These are phyloP conservation scores for Patella ulyssiponensis DNA, from an alignment of 2,888 invertebrate species.

Conservation along the genomic window DNA sequence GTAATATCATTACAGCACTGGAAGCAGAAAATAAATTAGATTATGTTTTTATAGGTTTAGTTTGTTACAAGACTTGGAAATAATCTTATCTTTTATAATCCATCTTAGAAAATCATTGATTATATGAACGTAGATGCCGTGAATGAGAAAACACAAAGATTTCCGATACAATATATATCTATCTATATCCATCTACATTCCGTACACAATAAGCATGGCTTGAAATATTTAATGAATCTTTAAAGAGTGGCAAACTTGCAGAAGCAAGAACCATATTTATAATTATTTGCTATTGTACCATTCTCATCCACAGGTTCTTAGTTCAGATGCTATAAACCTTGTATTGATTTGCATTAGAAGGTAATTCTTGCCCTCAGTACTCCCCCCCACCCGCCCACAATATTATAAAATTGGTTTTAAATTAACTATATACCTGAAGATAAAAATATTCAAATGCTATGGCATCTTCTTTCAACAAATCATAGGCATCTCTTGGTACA, in stretches of 20 bases:
- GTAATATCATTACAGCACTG: constrained; percentile 93
- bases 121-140: not conserved
- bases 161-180: not conserved
- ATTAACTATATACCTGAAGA: constrained; percentile 77
- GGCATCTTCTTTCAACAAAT: constrained; percentile 86
- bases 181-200: too few relatives aligned
- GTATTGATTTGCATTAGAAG: too few relatives aligned
- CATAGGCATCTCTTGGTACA: constrained; percentile 88
- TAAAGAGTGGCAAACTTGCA: too few relatives aligned
- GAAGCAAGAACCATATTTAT: too few relatives aligned
- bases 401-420: too few relatives aligned
- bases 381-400: too few relatives aligned
- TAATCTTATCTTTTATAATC: not conserved
- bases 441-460: constrained; percentile 91
- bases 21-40: constrained; percentile 35
- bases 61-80: not conserved
- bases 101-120: not conserved
- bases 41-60: not conserved
- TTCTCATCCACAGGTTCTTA: too few relatives aligned
- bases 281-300: too few relatives aligned
- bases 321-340: too few relatives aligned
- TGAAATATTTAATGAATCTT: too few relatives aligned
- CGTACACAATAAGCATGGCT: too few relatives aligned
- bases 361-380: too few relatives aligned
- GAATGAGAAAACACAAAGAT: not conserved